Base-by-base conservation (phyloP, 2,113 vertebrate species). In the Triplophysa siluroides region DNA sequence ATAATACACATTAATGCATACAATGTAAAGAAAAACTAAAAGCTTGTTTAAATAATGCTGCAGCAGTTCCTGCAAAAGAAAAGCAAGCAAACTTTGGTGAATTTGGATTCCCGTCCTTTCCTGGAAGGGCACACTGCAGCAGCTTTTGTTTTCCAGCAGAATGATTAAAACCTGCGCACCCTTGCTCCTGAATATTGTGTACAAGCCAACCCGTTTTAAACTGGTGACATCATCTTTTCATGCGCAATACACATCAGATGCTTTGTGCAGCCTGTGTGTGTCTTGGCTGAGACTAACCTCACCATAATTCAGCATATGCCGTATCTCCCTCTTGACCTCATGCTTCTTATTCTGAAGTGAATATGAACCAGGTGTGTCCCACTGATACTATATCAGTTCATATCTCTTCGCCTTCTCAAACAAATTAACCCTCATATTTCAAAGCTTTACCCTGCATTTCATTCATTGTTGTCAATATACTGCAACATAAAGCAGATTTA, bases 381-480 rank as follows among this genome's bases (percentile, higher is more conserved):
- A 54, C 45, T 77, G 61, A 64, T 65, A 65, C 12, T 29, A 45
- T 61, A 45, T 26, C 33, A 75, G 29, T 45, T 62, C 41, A 62
- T 61, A 75, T 16, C 38, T 19, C 50, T 12, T 29, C 52, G 50
- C 56, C 21, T 72, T 58, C 3, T 4, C 11, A 58, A 1, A 41
- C n/a, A 41, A 4, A 47, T 62, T 26, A 14, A 29, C 45, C 38
- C 26, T 76, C 21, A 62, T 64, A 52, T 76, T 47, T 29, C 18
- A 58, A 23, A 16, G 19, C 45, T 5, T 23, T 50, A 21, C 52
- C 43, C 29, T 41, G 21, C 24, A 54, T 56, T 43, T 61, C 12
- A 74, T 6, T 7, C n/a, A 43, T 6, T 60, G 23, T 61, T 14
- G 71, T 23, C 26, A 24, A 61, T 18, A 10, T 23, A 60, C 29